phyloP scores from a whole-genome alignment of 2,113 vertebrate species.

The Nycticorax nycticorax region DNA sequence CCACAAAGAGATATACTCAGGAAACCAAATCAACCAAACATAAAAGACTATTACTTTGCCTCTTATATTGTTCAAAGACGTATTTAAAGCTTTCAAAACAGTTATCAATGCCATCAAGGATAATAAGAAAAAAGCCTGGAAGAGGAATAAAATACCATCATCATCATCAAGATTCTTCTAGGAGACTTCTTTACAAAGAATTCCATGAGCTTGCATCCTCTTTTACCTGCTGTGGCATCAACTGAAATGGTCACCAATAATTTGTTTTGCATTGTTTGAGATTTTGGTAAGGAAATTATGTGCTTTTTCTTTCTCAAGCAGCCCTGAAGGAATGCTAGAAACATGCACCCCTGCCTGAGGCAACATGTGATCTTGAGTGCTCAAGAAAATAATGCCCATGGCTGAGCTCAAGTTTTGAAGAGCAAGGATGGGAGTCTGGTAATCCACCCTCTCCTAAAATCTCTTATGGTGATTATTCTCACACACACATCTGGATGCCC shows the following conservation, averaged over 20 bases:
- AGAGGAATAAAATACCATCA: not conserved
- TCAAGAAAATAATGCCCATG: not conserved
- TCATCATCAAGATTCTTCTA: not conserved
- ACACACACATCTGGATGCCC: not conserved
- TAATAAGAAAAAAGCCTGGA: not conserved
- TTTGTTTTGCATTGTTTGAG: not conserved
- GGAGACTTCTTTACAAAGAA: not conserved
- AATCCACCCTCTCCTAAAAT: not conserved
- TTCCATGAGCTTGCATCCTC: not conserved
- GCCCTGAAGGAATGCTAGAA: not conserved
- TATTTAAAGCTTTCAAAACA: not conserved
- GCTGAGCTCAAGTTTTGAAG: not conserved
- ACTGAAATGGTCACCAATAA: not conserved
- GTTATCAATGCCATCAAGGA: not conserved
- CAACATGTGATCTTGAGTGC: not conserved
- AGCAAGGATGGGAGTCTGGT: not conserved
- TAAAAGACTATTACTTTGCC: not conserved
- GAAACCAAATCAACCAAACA: not conserved
- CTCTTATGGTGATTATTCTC: not conserved
- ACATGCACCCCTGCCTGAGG: fast-evolving
- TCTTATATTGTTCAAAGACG: not conserved
- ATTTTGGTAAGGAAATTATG: not conserved
- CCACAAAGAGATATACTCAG: not conserved
- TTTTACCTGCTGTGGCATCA: not conserved
- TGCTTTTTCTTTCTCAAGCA: not conserved